These are phyloP conservation scores for Papilio gigon DNA, from an alignment of 2,888 invertebrate genomes.

Conservation along the genomic window DNA sequence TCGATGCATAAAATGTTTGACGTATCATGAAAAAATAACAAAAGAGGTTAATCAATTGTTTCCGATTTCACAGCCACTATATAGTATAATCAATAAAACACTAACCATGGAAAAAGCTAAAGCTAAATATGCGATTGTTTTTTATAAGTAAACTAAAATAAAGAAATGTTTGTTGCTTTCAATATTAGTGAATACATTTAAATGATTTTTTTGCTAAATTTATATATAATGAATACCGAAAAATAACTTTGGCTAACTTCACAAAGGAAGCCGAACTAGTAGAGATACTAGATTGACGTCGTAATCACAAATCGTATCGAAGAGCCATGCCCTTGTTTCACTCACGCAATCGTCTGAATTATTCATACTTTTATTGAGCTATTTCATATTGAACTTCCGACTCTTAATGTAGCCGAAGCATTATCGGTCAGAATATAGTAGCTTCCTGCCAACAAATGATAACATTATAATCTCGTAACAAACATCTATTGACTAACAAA, in stretches of 20 bases:
- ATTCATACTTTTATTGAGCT: constrained; percentile 24
- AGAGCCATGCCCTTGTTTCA: constrained; percentile 21
- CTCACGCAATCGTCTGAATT: constrained; percentile 25
- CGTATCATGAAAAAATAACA: not conserved
- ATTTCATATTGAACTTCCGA: constrained; percentile 6
- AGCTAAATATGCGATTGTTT: not conserved
- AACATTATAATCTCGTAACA: constrained; percentile 21
- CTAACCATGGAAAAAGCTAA: not conserved
- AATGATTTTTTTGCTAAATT: too few species aligned
- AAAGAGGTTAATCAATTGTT: constrained; percentile 3
- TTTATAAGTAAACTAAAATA: too few species aligned
- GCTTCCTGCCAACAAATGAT: constrained; percentile 19
- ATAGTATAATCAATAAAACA: not conserved
- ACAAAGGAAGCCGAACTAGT: constrained; percentile 2
- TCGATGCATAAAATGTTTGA: not conserved
- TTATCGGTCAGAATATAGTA: constrained; percentile 8
- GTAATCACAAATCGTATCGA: constrained; percentile 27
- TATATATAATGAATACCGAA: too few species aligned
- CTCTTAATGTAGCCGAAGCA: constrained; percentile 6
- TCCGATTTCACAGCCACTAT: not conserved
- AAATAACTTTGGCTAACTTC: not conserved
- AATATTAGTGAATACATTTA: not conserved
- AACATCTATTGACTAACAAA: constrained; percentile 10
- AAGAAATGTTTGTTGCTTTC: too few species aligned
- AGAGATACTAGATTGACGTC: constrained; percentile 17